phyloP scores from a whole-genome alignment of 2,888 invertebrate genomes.

The Antitype chi region DNA sequence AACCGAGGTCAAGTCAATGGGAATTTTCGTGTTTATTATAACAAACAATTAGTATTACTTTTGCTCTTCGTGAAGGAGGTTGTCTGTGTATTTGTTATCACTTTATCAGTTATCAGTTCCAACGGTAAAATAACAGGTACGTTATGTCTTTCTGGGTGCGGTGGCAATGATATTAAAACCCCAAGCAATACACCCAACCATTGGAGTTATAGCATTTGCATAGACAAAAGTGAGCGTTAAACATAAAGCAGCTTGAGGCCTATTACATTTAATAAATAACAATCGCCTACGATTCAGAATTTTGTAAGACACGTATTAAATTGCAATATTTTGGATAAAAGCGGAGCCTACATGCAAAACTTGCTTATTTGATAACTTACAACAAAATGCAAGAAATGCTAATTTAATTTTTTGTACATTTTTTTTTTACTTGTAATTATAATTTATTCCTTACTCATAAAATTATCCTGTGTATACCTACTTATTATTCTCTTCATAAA shows the following conservation, averaged over 20 bases:
- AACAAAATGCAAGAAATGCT: background rate
- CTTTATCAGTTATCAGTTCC: background rate
- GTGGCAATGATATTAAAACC: background rate
- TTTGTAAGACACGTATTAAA: background rate
- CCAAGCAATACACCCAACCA: too few species aligned
- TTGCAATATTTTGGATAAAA: background rate
- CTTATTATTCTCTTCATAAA: background rate
- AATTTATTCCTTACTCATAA: background rate
- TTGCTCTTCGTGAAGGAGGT: slow-evolving; percentile 19
- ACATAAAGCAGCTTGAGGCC: background rate
- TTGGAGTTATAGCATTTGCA: background rate
- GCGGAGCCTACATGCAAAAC: too few species aligned
- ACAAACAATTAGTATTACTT: slow-evolving; percentile 31
- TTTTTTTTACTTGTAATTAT: background rate
- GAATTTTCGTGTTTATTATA: background rate
- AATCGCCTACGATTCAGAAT: background rate
- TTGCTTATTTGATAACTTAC: background rate
- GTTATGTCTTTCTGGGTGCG: background rate
- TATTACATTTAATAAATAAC: background rate
- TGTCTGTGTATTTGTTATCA: background rate
- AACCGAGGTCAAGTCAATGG: background rate
- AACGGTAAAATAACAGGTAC: background rate
- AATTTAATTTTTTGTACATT: background rate
- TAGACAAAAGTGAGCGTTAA: background rate
- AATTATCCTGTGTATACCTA: background rate